Evolutionary conservation across 1,140 invertebrate species (phyloP), one percentile per base, ranked within the genome.

Genomic region (Holcopasites calliopsidis): DNA sequence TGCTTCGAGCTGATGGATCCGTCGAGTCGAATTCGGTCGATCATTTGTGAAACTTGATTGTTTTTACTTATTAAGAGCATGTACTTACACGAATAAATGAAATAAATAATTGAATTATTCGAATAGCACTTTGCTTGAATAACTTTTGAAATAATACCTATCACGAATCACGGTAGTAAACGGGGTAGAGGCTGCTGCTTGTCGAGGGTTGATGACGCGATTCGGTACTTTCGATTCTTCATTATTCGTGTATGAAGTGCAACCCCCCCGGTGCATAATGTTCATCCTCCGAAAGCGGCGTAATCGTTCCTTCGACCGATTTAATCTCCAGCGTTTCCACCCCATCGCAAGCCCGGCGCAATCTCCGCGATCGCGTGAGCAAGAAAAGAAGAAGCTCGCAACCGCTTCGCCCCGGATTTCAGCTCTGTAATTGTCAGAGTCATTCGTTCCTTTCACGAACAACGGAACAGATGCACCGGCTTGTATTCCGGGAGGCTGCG

Each of bases 391-490:
- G 81, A 79, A 77, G 79, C 52, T 52, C 38, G 61, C 33, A 47
- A 21, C n/a, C 47, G 52, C 64, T 66, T 81, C 44, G 61, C 64
- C 49, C 52, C 47, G 79, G 81, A 83, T 78, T 75, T 79, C 49
- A 66, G 64, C 75, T 75, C 54, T 79, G 84, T 89, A 89, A 90
- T 89, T 88, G 86, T 87, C 76, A 70, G 77, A 88, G 84, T 89
- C 87, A 88, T 88, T 83, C 84, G 86, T 88, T 83, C 88, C 79
- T 87, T 88, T 88, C 69, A 83, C 58, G 73, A 80, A 79, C 47
- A 35, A 50, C 74, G 87, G 71, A 88, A 89, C 88, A 89, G 88
- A 89, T 89, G 88, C 87, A 88, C 72, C 77, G 75, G 50, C 77
- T 80, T 87, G 85, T 87, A 84, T 79, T 81, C n/a, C 83, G 82